Percentiles rank a stretch among this genome's conserved stretches.
phyloP scores from a whole-genome alignment of 1,140 invertebrate genomes.

The Oryctes rhinoceros region DNA sequence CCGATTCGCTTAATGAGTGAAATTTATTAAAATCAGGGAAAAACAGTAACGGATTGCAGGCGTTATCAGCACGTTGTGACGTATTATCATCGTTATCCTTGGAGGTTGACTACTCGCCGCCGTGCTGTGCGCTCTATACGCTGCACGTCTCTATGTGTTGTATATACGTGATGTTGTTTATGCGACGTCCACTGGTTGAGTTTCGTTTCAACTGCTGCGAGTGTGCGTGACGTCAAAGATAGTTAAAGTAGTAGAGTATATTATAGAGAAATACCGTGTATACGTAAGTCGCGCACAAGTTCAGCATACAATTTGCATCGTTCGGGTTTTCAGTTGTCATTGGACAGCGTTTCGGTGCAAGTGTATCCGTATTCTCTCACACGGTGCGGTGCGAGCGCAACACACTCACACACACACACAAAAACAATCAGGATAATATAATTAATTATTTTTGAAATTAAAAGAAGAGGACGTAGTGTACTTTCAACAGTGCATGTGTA shows the following conservation, averaged over 20 bases:
- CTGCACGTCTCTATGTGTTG: background rate
- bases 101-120: background rate
- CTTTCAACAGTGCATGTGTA: background rate
- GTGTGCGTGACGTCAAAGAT: conserved; percentile 33
- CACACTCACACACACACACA: background rate
- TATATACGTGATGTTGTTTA: conserved; percentile 14
- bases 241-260: conserved; percentile 30
- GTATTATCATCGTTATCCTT: background rate
- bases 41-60: background rate
- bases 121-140: background rate
- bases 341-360: conserved; percentile 13
- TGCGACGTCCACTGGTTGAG: conserved; percentile 26
- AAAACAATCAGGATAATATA: background rate
- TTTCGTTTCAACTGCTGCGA: conserved; percentile 9
- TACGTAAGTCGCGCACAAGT: conserved; percentile 33
- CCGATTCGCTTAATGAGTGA: too few relatives aligned
- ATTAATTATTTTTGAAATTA: too few relatives aligned
- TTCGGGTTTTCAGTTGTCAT: conserved; percentile 23
- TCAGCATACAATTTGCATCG: conserved; percentile 16
- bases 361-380: background rate
- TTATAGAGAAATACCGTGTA: conserved; percentile 13
- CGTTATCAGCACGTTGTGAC: background rate
- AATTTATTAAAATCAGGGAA: too few relatives aligned
- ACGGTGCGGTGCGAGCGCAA: background rate
- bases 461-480: background rate